Base-by-base conservation (phyloP, 2,113 vertebrate species). In the Typhlomys cinereus region DNA sequence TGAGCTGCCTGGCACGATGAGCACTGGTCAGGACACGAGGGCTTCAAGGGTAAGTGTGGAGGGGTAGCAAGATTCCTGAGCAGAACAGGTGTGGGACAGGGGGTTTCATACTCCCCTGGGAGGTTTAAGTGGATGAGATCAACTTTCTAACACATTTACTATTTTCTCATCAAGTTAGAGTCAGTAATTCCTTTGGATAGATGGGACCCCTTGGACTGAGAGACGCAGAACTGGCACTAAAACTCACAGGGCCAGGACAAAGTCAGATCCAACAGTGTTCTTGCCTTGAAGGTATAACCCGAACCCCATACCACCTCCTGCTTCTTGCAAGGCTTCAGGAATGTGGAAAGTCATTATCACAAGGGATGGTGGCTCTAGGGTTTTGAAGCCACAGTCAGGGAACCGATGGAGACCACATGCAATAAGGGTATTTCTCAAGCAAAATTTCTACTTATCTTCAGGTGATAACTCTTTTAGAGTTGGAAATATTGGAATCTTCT, bases 401-500 rank as follows among this genome's bases (percentile, higher is more conserved):
- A 82, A n/a, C 20, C 46, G n/a, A 4, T 17, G 7, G 0, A 23
- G 31, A n/a, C 50, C 6, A 4, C 44, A 41, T 29, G 10, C 20
- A 62, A 39, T 23, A 46, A 29, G 21, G 23, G 73, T 5, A 44
- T 46, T 23, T 57, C 17, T 34, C 66, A 62, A 48, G 59, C 15
- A 74, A 84, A 93, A 52, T 23, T 39, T 85, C 21, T 23, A n/a
- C 7, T n/a, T 27, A 27, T 27, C 2, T 23, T 21, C 61, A 31
- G 20, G 44, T 39, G 71, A 46, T 62, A 20, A 59, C 41, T 44
- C n/a, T n/a, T 50, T 41, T 76, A 18, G 14, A 18, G 74, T n/a
- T 73, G 36, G 61, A 78, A 41, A 80, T 89, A 91, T 12, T 48
- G 48, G 62, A 95, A 95, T 91, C 95, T n/a, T 66, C 46, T 74